Evolutionary conservation across 2,797 vertebrate genomes (phyloP).

Genomic region (Sebastes goodei): DNA sequence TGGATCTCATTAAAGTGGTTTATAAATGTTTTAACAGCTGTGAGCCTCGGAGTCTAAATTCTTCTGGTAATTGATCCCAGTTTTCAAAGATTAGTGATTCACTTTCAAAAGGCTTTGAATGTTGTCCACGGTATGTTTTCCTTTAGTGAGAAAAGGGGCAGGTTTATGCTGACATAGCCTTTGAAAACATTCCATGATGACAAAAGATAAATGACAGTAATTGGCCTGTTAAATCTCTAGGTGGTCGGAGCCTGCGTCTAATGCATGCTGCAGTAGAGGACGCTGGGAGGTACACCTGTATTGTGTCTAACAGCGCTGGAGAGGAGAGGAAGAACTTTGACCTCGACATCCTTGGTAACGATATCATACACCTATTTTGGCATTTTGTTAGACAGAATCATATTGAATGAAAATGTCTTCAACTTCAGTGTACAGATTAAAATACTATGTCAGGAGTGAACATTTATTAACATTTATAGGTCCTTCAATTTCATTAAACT

Average conservation of each 20-base stretch:
- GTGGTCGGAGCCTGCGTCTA: slow-evolving; percentile 89
- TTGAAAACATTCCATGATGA: background rate
- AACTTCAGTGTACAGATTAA: background rate
- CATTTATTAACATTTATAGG: background rate
- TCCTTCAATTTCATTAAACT: background rate
- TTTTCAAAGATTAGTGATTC: background rate
- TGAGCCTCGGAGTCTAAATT: slow-evolving; percentile 9
- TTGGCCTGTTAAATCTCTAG: slow-evolving; percentile 68
- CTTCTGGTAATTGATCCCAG: background rate
- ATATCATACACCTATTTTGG: background rate
- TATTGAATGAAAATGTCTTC: background rate
- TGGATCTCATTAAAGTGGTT: background rate
- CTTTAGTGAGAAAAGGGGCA: background rate
- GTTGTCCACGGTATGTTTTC: background rate
- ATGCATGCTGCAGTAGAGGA: slow-evolving; percentile 84
- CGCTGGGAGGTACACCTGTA: slow-evolving; percentile 89
- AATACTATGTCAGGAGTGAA: background rate
- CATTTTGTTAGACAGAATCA: background rate
- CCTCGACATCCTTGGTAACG: slow-evolving; percentile 89
- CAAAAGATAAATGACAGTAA: background rate
- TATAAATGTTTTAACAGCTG: slow-evolving; percentile 48
- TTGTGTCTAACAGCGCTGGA: slow-evolving; percentile 90
- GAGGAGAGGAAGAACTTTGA: slow-evolving; percentile 89
- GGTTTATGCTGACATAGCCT: background rate
- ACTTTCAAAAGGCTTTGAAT: background rate